Evolutionary conservation across 64 coral and sea anemone species (phyloP).

Genomic region (Stichodactyla mertensii): DNA sequence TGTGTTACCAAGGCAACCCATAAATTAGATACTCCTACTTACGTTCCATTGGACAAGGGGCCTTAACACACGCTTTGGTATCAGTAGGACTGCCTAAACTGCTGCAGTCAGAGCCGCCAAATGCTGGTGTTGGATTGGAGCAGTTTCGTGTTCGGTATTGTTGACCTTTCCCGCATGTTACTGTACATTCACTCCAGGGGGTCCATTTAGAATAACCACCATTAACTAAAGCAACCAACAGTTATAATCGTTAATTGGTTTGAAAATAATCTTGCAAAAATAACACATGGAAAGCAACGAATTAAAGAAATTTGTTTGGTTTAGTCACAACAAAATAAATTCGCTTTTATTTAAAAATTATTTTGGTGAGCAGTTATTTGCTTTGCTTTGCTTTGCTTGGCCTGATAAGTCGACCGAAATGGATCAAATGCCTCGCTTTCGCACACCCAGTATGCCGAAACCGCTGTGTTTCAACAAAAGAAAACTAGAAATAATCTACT

Average conservation of each 20-base stretch:
- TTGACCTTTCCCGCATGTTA: constrained; percentile 57
- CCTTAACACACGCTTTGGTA: constrained; percentile 43
- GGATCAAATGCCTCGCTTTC: no score
- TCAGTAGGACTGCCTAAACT: constrained; percentile 58
- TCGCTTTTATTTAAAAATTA: no score
- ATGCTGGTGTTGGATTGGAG: constrained; percentile 46
- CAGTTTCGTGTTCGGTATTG: constrained; percentile 60
- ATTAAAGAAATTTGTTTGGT: not conserved
- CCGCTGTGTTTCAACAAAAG: no score
- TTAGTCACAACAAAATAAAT: no score
- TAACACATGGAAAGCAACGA: not conserved
- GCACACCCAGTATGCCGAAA: no score
- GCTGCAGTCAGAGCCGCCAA: constrained; percentile 69
- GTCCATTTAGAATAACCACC: constrained; percentile 76
- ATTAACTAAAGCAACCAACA: constrained; percentile 31
- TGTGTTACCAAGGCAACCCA: no score
- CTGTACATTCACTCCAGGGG: constrained; percentile 51
- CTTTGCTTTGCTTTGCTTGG: no score
- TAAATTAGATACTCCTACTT: not conserved
- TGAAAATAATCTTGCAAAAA: not conserved
- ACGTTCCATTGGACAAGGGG: constrained; percentile 26
- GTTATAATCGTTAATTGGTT: not conserved
- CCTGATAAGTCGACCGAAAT: no score
- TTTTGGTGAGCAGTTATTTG: no score
- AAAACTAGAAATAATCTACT: no score